Evolutionary conservation across 2,797 vertebrate genomes (phyloP).

Genomic region (Notolepis coatsorum): DNA sequence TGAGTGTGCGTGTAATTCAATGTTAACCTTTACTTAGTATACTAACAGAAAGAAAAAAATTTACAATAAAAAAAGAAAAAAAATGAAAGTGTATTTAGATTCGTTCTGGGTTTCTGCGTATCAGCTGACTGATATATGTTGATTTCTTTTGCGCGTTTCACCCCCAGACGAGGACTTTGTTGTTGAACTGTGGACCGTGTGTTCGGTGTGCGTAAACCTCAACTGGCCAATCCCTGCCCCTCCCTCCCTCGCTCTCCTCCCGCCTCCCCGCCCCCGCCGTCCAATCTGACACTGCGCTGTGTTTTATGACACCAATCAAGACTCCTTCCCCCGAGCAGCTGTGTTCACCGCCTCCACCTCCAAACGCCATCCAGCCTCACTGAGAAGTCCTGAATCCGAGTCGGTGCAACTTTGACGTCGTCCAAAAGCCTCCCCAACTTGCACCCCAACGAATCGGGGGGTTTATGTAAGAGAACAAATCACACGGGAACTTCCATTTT

Average conservation of each 20-base stretch:
- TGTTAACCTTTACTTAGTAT: conserved; percentile 92
- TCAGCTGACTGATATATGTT: conserved; percentile 89
- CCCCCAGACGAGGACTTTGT: conserved; percentile 80
- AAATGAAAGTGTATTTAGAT: conserved; percentile 86
- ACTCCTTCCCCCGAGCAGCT: too few relatives aligned
- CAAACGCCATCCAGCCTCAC: conserved; percentile 42
- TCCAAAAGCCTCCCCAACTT: conserved; percentile 38
- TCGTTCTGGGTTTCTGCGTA: conserved; percentile 83
- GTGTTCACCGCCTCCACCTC: conserved; percentile 53
- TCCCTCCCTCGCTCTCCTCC: conserved; percentile 69
- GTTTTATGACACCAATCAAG: conserved; percentile 63
- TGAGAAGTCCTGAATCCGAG: conserved; percentile 45
- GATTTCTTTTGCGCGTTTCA: conserved; percentile 86
- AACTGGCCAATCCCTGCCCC: conserved; percentile 80
- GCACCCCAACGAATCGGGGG: conserved; percentile 26
- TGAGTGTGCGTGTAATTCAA: conserved; percentile 89
- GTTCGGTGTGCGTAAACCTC: conserved; percentile 90
- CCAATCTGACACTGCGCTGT: conserved; percentile 72
- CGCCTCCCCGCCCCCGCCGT: conserved; percentile 72
- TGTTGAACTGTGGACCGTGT: conserved; percentile 90
- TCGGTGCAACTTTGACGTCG: conserved; percentile 33
- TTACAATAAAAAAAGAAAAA: conserved; percentile 54
- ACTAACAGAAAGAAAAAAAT: conserved; percentile 70
- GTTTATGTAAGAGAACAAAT: conserved; percentile 51
- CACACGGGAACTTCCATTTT: conserved; percentile 32